These are phyloP conservation scores for Agrilus planipennis DNA, from an alignment of 1,140 invertebrate species.

Conservation along the genomic window DNA sequence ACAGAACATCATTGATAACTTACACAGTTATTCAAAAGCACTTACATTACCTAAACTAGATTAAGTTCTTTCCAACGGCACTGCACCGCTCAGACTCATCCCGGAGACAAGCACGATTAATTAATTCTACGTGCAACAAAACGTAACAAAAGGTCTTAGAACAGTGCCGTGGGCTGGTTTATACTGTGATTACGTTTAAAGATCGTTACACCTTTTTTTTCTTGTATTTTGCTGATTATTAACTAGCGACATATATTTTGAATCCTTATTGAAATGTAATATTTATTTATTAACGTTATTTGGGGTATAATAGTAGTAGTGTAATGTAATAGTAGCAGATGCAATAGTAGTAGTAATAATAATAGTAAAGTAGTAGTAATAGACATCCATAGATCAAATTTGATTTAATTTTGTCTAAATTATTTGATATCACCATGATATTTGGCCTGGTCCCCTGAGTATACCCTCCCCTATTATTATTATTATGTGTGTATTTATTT, in stretches of 20 bases:
- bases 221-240: no score
- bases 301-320: conserved; percentile 11
- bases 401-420: conserved; percentile 28
- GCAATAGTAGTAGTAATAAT: no score
- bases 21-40: conserved; percentile 33
- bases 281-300: conserved; percentile 10
- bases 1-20: conserved; percentile 33
- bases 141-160: conserved; percentile 12
- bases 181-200: conserved; percentile 22
- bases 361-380: no score
- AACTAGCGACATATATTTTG: no score
- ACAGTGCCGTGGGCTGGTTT: conserved; percentile 10
- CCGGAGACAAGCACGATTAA: conserved; percentile 14
- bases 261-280: conserved; percentile 28
- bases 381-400: conserved; percentile 24
- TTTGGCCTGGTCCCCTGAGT: conserved; percentile 35
- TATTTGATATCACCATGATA: conserved; percentile 36
- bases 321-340: no score
- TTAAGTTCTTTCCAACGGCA: conserved; percentile 25
- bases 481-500: no score
- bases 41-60: conserved; percentile 32
- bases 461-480: conserved; percentile 25
- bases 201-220: conserved; percentile 24
- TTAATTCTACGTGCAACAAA: no score
- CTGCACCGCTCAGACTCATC: conserved; percentile 25